phyloP scores from a whole-genome alignment of 2,113 vertebrate genomes.

The Elephantulus edwardii region DNA sequence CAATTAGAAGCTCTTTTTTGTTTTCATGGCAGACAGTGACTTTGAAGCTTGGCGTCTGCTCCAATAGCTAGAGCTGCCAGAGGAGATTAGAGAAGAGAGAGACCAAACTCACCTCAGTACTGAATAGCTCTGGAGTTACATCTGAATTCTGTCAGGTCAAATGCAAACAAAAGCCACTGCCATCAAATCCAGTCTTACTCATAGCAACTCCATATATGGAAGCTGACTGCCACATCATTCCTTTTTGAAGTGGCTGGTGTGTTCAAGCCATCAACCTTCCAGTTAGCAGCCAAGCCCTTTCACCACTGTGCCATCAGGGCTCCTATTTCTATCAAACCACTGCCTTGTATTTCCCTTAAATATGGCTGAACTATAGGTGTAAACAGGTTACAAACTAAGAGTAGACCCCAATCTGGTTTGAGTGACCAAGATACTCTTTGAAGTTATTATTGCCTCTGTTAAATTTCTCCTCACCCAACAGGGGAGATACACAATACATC shows the following conservation, averaged over 20 bases:
- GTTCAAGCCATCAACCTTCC: too few species aligned
- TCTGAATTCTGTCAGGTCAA: background rate
- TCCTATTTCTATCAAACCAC: too few species aligned
- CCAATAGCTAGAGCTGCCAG: background rate
- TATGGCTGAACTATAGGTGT: background rate
- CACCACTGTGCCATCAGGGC: too few species aligned
- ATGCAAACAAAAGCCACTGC: background rate
- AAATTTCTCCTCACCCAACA: background rate
- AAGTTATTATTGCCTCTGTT: background rate
- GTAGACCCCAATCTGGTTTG: background rate
- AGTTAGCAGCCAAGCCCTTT: too few species aligned
- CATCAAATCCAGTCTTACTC: background rate
- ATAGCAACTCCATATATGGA: too few species aligned
- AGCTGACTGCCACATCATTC: too few species aligned
- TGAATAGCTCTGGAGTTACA: background rate
- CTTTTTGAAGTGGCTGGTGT: too few species aligned
- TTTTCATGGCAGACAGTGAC: background rate
- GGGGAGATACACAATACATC: background rate
- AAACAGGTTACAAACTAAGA: background rate
- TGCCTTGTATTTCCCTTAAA: background rate
- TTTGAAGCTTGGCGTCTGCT: constrained; percentile 4
- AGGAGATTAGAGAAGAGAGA: background rate
- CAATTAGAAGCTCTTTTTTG: background rate
- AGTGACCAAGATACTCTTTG: background rate
- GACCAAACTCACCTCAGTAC: background rate